phyloP scores from a whole-genome alignment of 2,113 vertebrate genomes.

The Caloenas nicobarica region DNA sequence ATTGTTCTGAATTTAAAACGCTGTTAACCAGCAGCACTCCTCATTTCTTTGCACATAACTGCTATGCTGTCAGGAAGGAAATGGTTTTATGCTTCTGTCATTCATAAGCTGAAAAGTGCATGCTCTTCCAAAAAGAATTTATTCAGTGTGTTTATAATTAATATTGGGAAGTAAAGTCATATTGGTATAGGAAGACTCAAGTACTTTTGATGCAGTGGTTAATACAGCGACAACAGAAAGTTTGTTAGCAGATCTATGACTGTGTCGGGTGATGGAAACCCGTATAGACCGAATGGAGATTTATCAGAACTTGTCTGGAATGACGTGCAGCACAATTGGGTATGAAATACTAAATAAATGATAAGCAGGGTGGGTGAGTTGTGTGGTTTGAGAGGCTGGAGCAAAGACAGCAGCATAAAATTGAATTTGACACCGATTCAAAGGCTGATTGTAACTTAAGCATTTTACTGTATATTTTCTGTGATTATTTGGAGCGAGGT shows the following conservation, averaged over 20 bases:
- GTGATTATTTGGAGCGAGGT: background rate
- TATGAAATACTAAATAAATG: slow-evolving; percentile 44
- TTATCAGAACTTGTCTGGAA: background rate
- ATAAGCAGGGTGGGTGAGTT: slow-evolving; percentile 16
- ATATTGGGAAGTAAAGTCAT: background rate
- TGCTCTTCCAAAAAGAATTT: background rate
- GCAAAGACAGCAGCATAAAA: background rate
- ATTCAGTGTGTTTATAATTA: slow-evolving; percentile 7
- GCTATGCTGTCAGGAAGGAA: slow-evolving; percentile 37
- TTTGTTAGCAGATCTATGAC: background rate
- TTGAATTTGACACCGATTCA: slow-evolving; percentile 19
- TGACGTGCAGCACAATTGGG: background rate
- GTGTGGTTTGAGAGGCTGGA: slow-evolving; percentile 27
- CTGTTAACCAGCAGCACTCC: slow-evolving; percentile 63
- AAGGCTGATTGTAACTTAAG: background rate
- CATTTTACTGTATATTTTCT: background rate
- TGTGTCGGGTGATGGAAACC: background rate
- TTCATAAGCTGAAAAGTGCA: slow-evolving; percentile 59
- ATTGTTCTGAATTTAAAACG: slow-evolving; percentile 72
- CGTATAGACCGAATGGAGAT: background rate
- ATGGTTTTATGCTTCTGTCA: slow-evolving; percentile 60
- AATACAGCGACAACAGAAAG: background rate
- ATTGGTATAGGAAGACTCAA: background rate
- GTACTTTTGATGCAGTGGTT: background rate
- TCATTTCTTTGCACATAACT: slow-evolving; percentile 63